Conservation (phyloP, 2,888 invertebrate genomes). For the Drosophila leonis region DNA sequence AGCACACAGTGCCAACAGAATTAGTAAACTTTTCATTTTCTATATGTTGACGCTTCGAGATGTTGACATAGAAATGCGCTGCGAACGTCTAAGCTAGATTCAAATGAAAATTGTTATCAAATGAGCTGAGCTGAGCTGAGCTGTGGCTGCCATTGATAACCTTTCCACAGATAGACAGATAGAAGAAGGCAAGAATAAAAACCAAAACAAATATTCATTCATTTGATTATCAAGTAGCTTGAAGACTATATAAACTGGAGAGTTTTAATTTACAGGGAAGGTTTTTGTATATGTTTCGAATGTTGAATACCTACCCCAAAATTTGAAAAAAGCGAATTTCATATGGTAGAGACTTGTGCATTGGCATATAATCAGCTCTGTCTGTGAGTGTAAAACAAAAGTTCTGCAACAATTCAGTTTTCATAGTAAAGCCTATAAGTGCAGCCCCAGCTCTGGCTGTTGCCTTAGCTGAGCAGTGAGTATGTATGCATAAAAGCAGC, state of each 20-base stretch:
- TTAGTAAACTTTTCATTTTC: conserved; percentile 53
- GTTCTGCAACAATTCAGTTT: no score
- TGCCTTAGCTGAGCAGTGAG: no score
- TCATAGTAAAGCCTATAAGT: background rate
- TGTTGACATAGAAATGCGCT: conserved; percentile 31
- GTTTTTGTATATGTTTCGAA: no score
- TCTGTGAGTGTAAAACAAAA: no score
- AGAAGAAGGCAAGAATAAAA: background rate
- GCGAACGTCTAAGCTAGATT: background rate
- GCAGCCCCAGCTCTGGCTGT: no score
- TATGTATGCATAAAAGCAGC: no score
- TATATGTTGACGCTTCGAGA: conserved; percentile 27
- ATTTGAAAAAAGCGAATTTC: no score
- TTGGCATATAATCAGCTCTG: no score
- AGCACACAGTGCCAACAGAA: conserved; percentile 28
- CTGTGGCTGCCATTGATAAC: conserved; percentile 39
- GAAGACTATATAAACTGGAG: no score
- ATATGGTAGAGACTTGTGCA: no score
- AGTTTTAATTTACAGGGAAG: no score
- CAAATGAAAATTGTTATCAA: conserved; percentile 16
- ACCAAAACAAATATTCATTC: conserved; percentile 8
- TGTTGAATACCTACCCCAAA: no score
- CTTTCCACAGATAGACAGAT: conserved; percentile 24
- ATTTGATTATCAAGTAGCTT: background rate
- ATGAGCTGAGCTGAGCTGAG: background rate